Base-by-base conservation (phyloP, 2,888 invertebrate genomes). In the Mythimna ferrago region DNA sequence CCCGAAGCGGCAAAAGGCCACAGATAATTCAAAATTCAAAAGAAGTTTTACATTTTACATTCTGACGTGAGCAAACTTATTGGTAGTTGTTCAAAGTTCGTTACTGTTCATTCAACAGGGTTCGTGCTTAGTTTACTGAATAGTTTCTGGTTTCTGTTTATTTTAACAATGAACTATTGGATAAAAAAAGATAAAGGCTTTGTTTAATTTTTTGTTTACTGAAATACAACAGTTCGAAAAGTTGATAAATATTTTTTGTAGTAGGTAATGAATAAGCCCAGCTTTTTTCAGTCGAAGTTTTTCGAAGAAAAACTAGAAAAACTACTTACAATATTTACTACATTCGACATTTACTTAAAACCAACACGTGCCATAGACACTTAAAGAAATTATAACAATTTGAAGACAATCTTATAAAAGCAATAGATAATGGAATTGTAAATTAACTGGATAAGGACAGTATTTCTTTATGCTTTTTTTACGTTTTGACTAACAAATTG, bases 31-130 rank as follows among this genome's bases (percentile, higher is more conserved):
- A 57, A 78, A 70, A 63, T 64, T 77, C 77, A 54, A 70, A 80
- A 77, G 64, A 77, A 78, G 66, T 81, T 78, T 61, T 32, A 54
- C 11, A 80, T 80, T 78, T 74, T 66, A 57, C 51, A 67, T 71
- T 80, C 66, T 65, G 76, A 68, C 48, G 53, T 64, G 32, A 44
- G 54, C 73, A 56, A 81, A 72, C 77, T 73, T 66, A 68, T 80
- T 77, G 44, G 77, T 69, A 66, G 60, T 60, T 67, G 11, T 57
- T 65, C 80, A 80, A 61, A 68, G 79, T 76, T 80, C 71, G 71
- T 79, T 80, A 76, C 64, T 57, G 66, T 58, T 80, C 62, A 66
- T 79, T 80, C 79, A 76, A 38, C 57, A 57, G 19, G 19, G n/a
- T 32, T 56, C 79, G 79, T 79, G 81, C 41, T 32, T 4, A 32